A percentile compares a stretch with the other conserved stretches of the same genome.
phyloP scores from a whole-genome alignment of 1,140 invertebrate genomes.

The Caerostris darwini region DNA sequence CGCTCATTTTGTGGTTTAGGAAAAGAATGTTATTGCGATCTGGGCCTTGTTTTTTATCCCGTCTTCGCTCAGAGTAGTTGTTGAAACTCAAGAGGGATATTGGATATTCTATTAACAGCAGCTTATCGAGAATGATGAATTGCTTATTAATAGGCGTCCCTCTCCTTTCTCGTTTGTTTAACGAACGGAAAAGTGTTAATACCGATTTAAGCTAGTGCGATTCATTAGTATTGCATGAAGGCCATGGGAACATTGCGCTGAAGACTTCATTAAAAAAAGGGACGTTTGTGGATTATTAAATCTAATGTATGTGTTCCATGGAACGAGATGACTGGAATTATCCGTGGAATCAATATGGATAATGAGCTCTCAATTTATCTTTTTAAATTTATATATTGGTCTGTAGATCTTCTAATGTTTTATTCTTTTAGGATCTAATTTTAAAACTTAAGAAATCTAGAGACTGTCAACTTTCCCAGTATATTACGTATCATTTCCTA shows the following conservation, averaged over 20 bases:
- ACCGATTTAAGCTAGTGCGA: background rate
- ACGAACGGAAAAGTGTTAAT: slow-evolving; percentile 17
- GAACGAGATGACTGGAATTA: too few relatives aligned
- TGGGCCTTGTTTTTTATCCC: background rate
- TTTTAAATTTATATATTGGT: too few relatives aligned
- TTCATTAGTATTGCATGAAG: background rate
- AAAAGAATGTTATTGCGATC: background rate
- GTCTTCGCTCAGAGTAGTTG: background rate
- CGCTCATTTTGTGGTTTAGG: background rate
- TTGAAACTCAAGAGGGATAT: slow-evolving; percentile 4
- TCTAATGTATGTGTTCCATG: background rate
- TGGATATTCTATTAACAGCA: slow-evolving; percentile 8
- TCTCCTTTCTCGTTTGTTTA: slow-evolving; percentile 3
- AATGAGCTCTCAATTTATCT: too few relatives aligned
- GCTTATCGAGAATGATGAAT: slow-evolving; percentile 5
- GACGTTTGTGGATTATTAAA: background rate
- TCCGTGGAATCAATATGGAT: too few relatives aligned
- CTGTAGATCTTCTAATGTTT: too few relatives aligned
- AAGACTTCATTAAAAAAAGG: background rate
- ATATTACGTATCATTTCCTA: too few relatives aligned
- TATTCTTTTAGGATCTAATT: too few relatives aligned
- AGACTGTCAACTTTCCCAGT: too few relatives aligned
- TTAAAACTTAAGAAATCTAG: too few relatives aligned
- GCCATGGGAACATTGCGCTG: background rate
- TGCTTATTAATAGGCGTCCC: slow-evolving; percentile 19